A percentile compares a stretch with the other conserved stretches of the same genome.
Evolutionary conservation across 1,140 invertebrate species (phyloP).

Genomic region (Atta cephalotes): DNA sequence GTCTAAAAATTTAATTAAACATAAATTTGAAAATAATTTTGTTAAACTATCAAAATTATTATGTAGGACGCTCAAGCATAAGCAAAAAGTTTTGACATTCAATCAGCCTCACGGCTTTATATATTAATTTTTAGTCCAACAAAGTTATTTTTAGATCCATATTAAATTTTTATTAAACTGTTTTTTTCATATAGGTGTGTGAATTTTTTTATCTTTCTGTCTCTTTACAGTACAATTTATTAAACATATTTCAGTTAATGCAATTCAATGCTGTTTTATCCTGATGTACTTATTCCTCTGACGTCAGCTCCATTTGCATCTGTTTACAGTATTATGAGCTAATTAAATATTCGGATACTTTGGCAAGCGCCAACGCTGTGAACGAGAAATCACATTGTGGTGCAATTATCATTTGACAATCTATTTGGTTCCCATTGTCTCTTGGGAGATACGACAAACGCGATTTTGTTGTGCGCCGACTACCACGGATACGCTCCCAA

Average conservation of each 20-base stretch:
- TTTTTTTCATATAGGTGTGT: too few species aligned
- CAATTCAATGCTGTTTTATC: background rate
- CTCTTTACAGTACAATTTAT: background rate
- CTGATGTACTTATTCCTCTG: background rate
- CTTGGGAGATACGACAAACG: slow-evolving; percentile 8
- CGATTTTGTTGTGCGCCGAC: slow-evolving; percentile 22
- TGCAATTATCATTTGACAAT: slow-evolving; percentile 43
- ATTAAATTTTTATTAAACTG: too few species aligned
- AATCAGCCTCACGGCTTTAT: background rate
- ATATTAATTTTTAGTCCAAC: too few species aligned
- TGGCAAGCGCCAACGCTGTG: too few species aligned
- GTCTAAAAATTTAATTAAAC: too few species aligned
- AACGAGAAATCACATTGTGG: slow-evolving; percentile 12
- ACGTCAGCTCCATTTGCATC: background rate
- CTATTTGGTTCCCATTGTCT: background rate
- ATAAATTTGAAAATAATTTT: too few species aligned
- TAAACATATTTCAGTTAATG: background rate
- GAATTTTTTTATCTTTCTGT: too few species aligned
- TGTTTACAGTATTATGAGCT: background rate
- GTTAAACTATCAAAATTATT: too few species aligned
- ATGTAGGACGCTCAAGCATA: too few species aligned
- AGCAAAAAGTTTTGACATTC: background rate
- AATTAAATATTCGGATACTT: slow-evolving; percentile 28
- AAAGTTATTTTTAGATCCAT: too few species aligned
- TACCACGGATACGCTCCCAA: background rate